These are phyloP conservation scores for Zaprionus lineosus DNA, from an alignment of 2,888 invertebrate genomes.

Conservation along the genomic window DNA sequence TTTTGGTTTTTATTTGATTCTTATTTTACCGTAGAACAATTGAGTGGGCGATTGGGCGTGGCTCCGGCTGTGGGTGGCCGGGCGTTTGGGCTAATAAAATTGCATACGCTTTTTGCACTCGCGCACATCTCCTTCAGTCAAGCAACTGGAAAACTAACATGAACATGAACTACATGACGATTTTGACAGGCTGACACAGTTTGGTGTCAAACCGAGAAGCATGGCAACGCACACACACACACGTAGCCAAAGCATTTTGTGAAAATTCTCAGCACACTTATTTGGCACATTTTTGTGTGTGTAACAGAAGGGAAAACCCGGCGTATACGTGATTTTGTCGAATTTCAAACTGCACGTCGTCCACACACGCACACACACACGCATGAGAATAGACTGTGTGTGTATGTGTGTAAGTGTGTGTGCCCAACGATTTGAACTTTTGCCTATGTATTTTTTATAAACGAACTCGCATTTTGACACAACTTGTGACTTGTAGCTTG, in stretches of 20 bases:
- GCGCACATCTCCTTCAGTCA: constrained; percentile 56
- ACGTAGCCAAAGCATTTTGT: constrained; percentile 44
- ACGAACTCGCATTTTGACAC: constrained; percentile 59
- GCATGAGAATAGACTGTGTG: no score
- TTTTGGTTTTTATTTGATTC: no score
- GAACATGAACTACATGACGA: constrained; percentile 64
- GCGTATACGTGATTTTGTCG: constrained; percentile 76
- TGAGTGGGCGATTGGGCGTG: neutral
- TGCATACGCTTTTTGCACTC: constrained; percentile 49
- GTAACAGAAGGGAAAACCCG: constrained; percentile 67
- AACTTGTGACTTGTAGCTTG: constrained; percentile 49
- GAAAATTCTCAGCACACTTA: constrained; percentile 58
- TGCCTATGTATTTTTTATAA: constrained; percentile 52
- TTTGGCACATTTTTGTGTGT: constrained; percentile 65
- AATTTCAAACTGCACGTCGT: constrained; percentile 69
- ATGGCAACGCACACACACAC: constrained; percentile 17
- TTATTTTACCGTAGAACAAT: neutral
- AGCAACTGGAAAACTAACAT: constrained; percentile 71
- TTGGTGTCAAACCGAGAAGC: constrained; percentile 70
- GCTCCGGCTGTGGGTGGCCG: no score
- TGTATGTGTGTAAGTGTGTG: constrained; percentile 57
- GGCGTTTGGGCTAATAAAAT: constrained; percentile 61
- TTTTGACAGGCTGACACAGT: constrained; percentile 77
- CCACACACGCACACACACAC: no score
- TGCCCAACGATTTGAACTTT: constrained; percentile 55